Conservation (phyloP, 2,797 vertebrate genomes). For the Dromococcyx pavoninus region DNA sequence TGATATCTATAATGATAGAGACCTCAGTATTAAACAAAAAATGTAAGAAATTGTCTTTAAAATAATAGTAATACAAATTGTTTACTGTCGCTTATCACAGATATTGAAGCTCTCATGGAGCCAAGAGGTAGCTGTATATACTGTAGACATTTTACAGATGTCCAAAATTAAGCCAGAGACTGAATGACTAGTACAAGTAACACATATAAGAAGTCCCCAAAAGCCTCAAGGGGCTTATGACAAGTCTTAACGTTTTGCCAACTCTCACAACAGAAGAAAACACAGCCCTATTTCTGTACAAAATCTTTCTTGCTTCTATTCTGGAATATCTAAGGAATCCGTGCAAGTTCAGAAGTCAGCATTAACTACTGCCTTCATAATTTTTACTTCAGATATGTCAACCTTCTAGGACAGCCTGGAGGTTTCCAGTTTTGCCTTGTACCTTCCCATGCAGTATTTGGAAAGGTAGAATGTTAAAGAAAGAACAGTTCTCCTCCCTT, state of each 20-base stretch:
- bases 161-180: neutral
- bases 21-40: neutral
- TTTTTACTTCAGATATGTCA: neutral
- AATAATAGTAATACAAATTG: neutral
- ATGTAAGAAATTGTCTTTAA: neutral
- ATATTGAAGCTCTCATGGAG: neutral
- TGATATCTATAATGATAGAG: neutral
- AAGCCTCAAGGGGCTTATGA: neutral
- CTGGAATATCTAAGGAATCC: neutral
- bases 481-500: constrained; percentile 17
- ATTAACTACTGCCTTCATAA: neutral
- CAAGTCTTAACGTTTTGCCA: neutral
- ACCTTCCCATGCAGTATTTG: constrained; percentile 5
- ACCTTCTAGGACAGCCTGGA: neutral
- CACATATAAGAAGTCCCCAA: neutral
- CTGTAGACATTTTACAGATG: neutral
- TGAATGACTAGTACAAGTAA: neutral
- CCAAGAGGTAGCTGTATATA: neutral
- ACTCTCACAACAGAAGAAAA: neutral
- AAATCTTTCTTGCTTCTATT: neutral
- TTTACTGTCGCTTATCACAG: neutral
- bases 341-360: neutral
- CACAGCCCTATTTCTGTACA: neutral
- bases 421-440: neutral
- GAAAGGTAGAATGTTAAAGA: constrained; percentile 3